Conservation (phyloP, 2,888 invertebrate genomes). For the Drosophila buzzatii region DNA sequence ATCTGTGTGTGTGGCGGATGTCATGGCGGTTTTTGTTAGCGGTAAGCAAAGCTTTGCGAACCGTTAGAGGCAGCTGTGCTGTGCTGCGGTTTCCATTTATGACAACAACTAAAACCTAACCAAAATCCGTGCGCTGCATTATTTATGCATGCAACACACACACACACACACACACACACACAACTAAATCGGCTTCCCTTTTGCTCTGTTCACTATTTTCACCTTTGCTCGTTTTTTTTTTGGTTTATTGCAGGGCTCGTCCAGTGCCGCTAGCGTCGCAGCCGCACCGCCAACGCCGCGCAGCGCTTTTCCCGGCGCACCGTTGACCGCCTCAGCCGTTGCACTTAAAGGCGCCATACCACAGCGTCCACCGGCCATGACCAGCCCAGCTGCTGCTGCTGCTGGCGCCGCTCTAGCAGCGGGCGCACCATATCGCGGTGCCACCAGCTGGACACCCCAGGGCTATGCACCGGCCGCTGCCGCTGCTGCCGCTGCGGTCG, state of each 20-base stretch:
- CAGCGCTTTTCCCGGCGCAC: slow-evolving; percentile 85
- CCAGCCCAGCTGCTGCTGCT: slow-evolving; percentile 85
- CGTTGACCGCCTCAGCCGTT: slow-evolving; percentile 84
- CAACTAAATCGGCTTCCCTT: background rate
- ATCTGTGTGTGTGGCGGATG: slow-evolving; percentile 41
- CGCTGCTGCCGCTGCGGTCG: slow-evolving; percentile 84
- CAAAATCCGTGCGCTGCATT: slow-evolving; percentile 40
- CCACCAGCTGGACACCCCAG: slow-evolving; percentile 85
- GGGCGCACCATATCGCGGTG: slow-evolving; percentile 85
- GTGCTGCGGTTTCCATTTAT: slow-evolving; percentile 64
- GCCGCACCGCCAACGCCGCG: slow-evolving; percentile 83
- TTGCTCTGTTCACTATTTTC: slow-evolving; percentile 8
- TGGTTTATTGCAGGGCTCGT: slow-evolving; percentile 58
- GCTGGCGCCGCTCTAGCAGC: slow-evolving; percentile 85
- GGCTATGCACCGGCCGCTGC: slow-evolving; percentile 85
- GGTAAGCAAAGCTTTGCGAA: slow-evolving; percentile 60
- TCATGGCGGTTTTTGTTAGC: slow-evolving; percentile 61
- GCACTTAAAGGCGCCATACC: slow-evolving; percentile 84
- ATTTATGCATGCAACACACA: slow-evolving; percentile 54
- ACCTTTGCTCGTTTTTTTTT: background rate
- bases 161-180: slow-evolving; percentile 25
- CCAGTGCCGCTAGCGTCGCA: slow-evolving; percentile 81
- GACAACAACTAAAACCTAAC: slow-evolving; percentile 28
- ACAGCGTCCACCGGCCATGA: slow-evolving; percentile 85
- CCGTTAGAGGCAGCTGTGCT: slow-evolving; percentile 58